phyloP scores from a whole-genome alignment of 2,797 vertebrate species.

The Scolopax rusticola region DNA sequence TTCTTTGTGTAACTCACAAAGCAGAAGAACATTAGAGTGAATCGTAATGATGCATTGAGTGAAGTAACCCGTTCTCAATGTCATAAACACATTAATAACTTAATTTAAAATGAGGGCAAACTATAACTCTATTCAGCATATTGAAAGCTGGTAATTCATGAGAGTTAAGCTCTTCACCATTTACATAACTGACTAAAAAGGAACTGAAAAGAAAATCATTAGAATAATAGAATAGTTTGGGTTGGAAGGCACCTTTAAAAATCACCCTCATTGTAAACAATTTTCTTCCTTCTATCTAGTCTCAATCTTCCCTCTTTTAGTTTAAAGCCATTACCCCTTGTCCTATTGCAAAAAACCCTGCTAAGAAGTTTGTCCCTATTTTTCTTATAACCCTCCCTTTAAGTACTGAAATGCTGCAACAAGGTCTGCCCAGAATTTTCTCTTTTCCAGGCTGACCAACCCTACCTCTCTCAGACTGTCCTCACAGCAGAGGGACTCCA shows the following conservation, averaged over 20 bases:
- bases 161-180: not conserved
- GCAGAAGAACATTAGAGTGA: not conserved
- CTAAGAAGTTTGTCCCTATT: not conserved
- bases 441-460: not conserved
- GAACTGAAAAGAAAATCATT: not conserved
- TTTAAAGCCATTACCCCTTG: not conserved
- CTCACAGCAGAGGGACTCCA: not conserved
- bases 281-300: not conserved
- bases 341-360: not conserved
- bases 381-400: not conserved
- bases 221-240: not conserved
- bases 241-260: not conserved
- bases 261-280: not conserved
- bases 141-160: not conserved
- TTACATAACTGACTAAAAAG: not conserved
- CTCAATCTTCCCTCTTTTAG: not conserved
- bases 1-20: not conserved
- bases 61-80: not conserved
- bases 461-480: not conserved
- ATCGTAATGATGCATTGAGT: not conserved
- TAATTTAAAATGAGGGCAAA: constrained; percentile 31
- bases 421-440: not conserved
- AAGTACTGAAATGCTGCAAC: not conserved
- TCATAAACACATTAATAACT: constrained; percentile 1
- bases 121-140: not conserved